These are phyloP conservation scores for Semaprochilodus insignis DNA, from an alignment of 2,797 vertebrate genomes.

Conservation along the genomic window DNA sequence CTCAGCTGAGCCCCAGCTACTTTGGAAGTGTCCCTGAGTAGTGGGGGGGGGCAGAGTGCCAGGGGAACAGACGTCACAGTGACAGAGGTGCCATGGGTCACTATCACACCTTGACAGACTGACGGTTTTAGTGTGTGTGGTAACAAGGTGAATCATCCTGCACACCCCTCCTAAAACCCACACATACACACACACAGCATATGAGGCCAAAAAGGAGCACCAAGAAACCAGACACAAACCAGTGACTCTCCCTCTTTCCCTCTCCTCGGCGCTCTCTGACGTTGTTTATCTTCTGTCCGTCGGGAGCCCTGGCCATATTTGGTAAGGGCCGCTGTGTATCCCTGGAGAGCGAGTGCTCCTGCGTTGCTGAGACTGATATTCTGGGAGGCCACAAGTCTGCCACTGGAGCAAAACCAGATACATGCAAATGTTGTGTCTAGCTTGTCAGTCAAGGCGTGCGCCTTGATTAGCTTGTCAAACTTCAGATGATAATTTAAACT, in stretches of 20 bases:
- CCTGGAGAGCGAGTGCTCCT: conserved; percentile 63
- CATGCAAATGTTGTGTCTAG: conserved; percentile 65
- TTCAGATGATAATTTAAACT: conserved; percentile 9
- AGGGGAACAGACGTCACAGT: conserved; percentile 32
- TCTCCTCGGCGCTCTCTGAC: conserved; percentile 46
- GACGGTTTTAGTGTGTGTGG: conserved; percentile 42
- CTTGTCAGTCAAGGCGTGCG: conserved; percentile 36
- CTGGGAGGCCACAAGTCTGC: conserved; percentile 70
- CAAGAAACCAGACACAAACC: conserved; percentile 34
- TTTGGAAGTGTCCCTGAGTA: conserved; percentile 55
- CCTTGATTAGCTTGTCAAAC: conserved; percentile 12
- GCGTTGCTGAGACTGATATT: conserved; percentile 75
- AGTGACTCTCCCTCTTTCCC: conserved; percentile 23
- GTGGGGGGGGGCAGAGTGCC: conserved; percentile 54
- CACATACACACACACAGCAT: not conserved
- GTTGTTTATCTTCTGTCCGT: conserved; percentile 78
- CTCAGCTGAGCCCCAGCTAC: not conserved
- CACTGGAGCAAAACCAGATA: conserved; percentile 56
- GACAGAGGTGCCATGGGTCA: conserved; percentile 32
- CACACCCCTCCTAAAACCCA: not conserved
- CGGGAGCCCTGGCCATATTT: conserved; percentile 80
- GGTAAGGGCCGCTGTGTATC: conserved; percentile 75
- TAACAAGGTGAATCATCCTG: conserved; percentile 20
- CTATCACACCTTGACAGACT: conserved; percentile 41
- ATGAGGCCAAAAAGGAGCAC: conserved; percentile 36